Base-by-base conservation (phyloP, 2,113 vertebrate genomes). In the Accipiter virgatus region DNA sequence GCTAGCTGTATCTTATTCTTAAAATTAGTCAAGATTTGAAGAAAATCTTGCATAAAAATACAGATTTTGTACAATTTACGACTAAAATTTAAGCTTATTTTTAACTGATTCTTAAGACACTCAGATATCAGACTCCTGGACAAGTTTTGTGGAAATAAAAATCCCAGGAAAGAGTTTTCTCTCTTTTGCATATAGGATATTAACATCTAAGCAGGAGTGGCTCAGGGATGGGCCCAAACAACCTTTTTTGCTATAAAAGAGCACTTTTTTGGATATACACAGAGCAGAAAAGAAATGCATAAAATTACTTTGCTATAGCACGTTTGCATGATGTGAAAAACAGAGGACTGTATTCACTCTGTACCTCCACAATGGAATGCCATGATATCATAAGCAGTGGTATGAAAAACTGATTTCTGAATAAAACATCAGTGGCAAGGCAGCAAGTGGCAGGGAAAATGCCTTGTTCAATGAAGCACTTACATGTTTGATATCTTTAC, bases 401-500 rank as follows among this genome's bases (percentile, higher is more conserved):
- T 43, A 66, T 10, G 26, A 86, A 66, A 93, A 95, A 56, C 32
- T 15, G 16, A 93, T 58, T 90, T 80, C 62, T 65, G 58, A 81
- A n/a, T 38, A 87, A 88, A 50, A 75, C 27, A 81, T 53, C 36
- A 48, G 16, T 42, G 38, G 62, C 45, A 77, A 87, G 53, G 68
- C n/a, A 90, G 47, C 25, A 70, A 93, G 78, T 23, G 38, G 58
- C 66, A 93, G 72, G n/a, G 62, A 71, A 96, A 82, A 70, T 40
- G n/a, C 73, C 70, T 88, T 73, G 34, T 95, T 96, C 89, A 87
- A 36, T 59, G 70, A 93, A 95, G 78, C 74, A 90, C 47, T 93
- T 90, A 43, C 43, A 31, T 66, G 62, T 71, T 78, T 86, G 61
- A 74, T 94, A 86, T 65, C 95, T 97, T 96, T 81, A 96, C 42